phyloP scores from a whole-genome alignment of 2,888 invertebrate genomes.

The Chelonus formosanus region DNA sequence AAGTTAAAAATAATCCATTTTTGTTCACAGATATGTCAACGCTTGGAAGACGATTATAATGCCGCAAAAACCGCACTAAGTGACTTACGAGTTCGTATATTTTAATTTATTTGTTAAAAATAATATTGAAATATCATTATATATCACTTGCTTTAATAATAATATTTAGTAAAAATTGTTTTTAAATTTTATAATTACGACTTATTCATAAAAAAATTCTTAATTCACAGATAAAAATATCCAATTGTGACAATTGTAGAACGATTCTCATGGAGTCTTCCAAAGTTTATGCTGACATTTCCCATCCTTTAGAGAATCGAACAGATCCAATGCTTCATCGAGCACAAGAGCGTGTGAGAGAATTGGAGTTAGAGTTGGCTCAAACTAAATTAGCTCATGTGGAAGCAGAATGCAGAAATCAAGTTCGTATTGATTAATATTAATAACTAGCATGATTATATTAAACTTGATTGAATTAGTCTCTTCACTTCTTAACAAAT shows the following conservation, averaged over 20 bases:
- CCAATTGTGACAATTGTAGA: constrained; percentile 68
- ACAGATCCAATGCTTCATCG: constrained; percentile 61
- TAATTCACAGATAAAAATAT: constrained; percentile 66
- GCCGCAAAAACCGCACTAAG: constrained; percentile 71
- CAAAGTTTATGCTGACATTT: constrained; percentile 48
- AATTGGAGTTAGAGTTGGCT: constrained; percentile 93
- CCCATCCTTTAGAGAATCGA: constrained; percentile 56
- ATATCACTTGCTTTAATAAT: too few relatives aligned
- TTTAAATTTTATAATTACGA: too few relatives aligned
- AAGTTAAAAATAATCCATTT: constrained; percentile 3
- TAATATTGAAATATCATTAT: too few relatives aligned
- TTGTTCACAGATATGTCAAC: constrained; percentile 75
- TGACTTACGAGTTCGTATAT: constrained; percentile 71
- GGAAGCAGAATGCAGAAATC: constrained; percentile 95
- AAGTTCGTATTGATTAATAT: constrained; percentile 67
- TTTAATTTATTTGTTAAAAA: too few relatives aligned
- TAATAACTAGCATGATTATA: background rate
- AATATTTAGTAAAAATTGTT: too few relatives aligned
- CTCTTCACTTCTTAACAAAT: background rate
- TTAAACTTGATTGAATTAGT: background rate
- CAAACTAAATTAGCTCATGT: constrained; percentile 97
- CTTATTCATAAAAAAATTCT: too few relatives aligned
- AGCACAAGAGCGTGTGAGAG: constrained; percentile 78
- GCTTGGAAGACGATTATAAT: constrained; percentile 83
- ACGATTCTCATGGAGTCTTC: constrained; percentile 50